phyloP scores from a whole-genome alignment of 2,113 vertebrate genomes.

The Bubo blakistoni region DNA sequence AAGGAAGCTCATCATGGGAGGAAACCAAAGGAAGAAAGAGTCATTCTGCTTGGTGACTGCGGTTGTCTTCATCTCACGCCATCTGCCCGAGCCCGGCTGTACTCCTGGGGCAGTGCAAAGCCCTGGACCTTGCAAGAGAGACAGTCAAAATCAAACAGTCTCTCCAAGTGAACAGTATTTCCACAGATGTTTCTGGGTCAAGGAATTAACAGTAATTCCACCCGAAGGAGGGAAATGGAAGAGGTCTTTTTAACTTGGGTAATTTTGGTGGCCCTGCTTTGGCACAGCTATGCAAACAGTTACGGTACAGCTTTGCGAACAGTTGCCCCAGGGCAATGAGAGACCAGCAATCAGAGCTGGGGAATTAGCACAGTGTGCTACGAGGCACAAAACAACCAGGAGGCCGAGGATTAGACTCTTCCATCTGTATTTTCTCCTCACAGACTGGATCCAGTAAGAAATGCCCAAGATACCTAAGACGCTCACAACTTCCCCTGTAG shows the following conservation, averaged over 20 bases:
- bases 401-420: background rate
- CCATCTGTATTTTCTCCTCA: background rate
- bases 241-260: background rate
- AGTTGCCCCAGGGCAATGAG: background rate
- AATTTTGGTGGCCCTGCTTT: background rate
- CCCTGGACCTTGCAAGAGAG: background rate
- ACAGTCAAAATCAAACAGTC: background rate
- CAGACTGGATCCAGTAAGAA: background rate
- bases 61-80: background rate
- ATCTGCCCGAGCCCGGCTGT: background rate
- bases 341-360: background rate
- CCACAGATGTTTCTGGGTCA: background rate
- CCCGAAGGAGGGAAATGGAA: background rate
- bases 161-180: background rate
- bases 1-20: background rate
- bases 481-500: background rate
- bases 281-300: background rate
- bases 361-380: fast-evolving
- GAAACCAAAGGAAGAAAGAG: background rate
- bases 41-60: background rate
- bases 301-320: background rate
- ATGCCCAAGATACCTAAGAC: background rate
- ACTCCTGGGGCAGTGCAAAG: fast-evolving
- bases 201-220: background rate
- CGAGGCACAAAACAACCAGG: background rate